Percentiles rank a stretch among this genome's conserved stretches.
Conservation (phyloP, 1,140 invertebrate genomes). For the Drosophila funebris region DNA sequence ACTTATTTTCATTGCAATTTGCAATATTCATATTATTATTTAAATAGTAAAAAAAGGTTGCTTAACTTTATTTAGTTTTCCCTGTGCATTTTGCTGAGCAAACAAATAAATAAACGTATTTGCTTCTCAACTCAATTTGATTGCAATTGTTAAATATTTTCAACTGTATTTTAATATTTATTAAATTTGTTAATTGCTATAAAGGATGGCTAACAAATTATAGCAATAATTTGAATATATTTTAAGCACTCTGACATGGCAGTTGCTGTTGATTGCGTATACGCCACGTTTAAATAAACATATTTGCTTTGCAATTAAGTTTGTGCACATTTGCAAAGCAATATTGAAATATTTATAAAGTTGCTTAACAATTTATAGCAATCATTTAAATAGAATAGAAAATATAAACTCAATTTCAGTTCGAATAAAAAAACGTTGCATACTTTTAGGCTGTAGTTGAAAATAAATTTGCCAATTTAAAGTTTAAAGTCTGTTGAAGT, state of each 20-base stretch:
- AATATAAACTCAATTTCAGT: neutral
- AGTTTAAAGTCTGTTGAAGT: conserved; percentile 16
- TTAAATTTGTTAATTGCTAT: no score
- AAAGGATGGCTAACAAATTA: neutral
- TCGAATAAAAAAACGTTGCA: conserved; percentile 8
- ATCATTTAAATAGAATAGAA: neutral
- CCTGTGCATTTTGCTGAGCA: no score
- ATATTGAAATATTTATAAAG: neutral
- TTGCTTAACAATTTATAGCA: neutral
- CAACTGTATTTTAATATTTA: no score
- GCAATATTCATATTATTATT: no score
- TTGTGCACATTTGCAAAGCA: neutral
- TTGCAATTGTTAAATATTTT: neutral
- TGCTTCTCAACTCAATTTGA: neutral
- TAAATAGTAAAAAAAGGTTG: no score
- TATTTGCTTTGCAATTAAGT: neutral
- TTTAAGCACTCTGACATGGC: neutral
- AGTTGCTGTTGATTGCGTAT: conserved; percentile 8
- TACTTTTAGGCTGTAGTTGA: neutral
- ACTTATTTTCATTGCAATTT: no score
- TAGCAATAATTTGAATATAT: neutral
- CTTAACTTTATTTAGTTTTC: no score
- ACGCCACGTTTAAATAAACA: neutral
- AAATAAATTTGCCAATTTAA: conserved; percentile 1
- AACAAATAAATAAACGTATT: no score